phyloP scores from a whole-genome alignment of 2,113 vertebrate species.

The Kryptolebias marmoratus region DNA sequence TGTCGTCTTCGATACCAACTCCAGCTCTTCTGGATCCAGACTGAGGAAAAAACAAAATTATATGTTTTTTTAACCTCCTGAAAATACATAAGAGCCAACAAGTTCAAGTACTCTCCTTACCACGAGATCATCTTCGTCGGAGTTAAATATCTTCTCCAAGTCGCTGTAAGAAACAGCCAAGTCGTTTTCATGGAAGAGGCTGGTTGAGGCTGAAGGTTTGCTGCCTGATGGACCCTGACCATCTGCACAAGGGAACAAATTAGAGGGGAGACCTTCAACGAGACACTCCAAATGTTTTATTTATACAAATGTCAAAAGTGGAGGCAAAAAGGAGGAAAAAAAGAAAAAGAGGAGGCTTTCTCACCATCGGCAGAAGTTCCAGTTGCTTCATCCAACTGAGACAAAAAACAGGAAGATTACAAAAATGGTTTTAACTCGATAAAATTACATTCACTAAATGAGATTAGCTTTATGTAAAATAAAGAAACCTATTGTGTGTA shows the following conservation, averaged over 20 bases:
- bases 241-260: constrained; percentile 75
- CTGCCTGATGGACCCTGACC: constrained; percentile 86
- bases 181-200: constrained; percentile 92
- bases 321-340: too few relatives aligned
- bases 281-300: background rate
- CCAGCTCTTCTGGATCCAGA: constrained; percentile 89
- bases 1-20: constrained; percentile 87
- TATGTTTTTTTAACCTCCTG: background rate
- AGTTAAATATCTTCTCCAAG: constrained; percentile 96
- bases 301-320: constrained; percentile 3
- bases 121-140: constrained; percentile 92
- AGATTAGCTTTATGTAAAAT: too few relatives aligned
- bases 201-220: constrained; percentile 89
- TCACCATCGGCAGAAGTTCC: constrained; percentile 86
- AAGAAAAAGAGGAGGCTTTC: constrained; percentile 52
- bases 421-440: background rate
- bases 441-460: background rate
- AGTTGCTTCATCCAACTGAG: constrained; percentile 87
- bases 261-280: background rate
- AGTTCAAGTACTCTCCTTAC: constrained; percentile 74
- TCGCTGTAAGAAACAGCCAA: constrained; percentile 92
- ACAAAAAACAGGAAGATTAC: background rate
- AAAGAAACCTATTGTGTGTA: too few relatives aligned
- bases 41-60: constrained; percentile 65
- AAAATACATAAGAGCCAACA: background rate